phyloP scores from a whole-genome alignment of 2,888 invertebrate species.

The Heliconius cydno region DNA sequence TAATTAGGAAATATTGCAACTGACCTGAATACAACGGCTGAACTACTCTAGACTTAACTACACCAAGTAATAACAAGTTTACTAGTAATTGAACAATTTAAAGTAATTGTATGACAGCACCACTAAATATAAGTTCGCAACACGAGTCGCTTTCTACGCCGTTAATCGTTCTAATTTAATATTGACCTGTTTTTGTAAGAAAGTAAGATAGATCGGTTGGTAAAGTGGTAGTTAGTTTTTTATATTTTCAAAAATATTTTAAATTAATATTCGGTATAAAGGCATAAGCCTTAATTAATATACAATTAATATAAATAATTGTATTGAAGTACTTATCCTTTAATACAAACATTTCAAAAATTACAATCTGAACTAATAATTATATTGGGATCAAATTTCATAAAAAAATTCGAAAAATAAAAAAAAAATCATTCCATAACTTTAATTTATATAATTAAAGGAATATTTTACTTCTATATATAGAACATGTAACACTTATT shows the following conservation, averaged over 20 bases:
- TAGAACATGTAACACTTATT: slow-evolving; percentile 48
- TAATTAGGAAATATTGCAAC: slow-evolving; percentile 59
- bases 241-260: neutral
- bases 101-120: slow-evolving; percentile 18
- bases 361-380: too few relatives aligned
- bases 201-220: neutral
- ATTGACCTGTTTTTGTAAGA: neutral
- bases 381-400: too few relatives aligned
- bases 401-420: too few relatives aligned
- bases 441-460: too few relatives aligned
- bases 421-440: too few relatives aligned
- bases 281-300: too few relatives aligned
- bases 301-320: too few relatives aligned
- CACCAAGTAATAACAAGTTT: slow-evolving; percentile 35
- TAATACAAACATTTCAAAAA: too few relatives aligned
- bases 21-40: slow-evolving; percentile 46
- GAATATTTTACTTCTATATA: neutral
- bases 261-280: too few relatives aligned
- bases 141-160: slow-evolving; percentile 17
- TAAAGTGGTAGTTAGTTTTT: neutral
- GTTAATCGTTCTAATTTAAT: slow-evolving; percentile 11
- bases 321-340: too few relatives aligned
- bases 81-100: slow-evolving; percentile 29
- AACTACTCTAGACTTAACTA: slow-evolving; percentile 31
- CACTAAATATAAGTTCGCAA: slow-evolving; percentile 24